A percentile compares a stretch with the other conserved stretches of the same genome.
Evolutionary conservation across 2,797 vertebrate species (phyloP).

Genomic region (Heterohyrax brucei): DNA sequence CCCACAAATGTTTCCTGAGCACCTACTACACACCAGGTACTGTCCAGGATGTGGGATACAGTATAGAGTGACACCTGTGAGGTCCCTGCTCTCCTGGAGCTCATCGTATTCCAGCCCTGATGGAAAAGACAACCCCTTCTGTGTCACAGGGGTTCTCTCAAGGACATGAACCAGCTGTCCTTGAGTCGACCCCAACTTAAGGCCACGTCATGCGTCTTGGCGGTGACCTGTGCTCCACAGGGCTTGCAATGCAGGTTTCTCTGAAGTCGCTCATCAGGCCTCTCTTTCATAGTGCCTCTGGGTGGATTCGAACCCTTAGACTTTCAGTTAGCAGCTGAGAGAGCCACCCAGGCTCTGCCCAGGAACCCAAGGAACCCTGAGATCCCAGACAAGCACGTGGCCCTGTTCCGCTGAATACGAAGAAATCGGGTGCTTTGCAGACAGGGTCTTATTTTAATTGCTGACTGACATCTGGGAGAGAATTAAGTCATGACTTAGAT

Average conservation of each 20-base stretch:
- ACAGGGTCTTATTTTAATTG: slow-evolving; percentile 47
- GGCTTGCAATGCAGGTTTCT: neutral
- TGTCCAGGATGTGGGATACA: neutral
- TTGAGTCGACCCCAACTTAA: neutral
- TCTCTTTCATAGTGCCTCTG: neutral
- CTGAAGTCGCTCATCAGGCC: neutral
- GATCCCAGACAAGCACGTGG: neutral
- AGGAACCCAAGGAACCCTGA: neutral
- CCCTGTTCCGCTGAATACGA: neutral
- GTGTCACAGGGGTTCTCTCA: neutral
- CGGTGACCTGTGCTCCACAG: neutral
- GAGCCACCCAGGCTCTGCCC: rapidly evolving
- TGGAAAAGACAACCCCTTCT: neutral
- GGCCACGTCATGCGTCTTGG: neutral
- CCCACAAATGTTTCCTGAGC: neutral
- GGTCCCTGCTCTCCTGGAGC: neutral
- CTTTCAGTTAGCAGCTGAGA: neutral
- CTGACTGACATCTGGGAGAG: slow-evolving; percentile 21
- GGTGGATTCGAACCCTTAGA: neutral
- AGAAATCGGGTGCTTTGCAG: neutral
- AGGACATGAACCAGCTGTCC: neutral
- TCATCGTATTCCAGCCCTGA: neutral
- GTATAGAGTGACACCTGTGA: neutral
- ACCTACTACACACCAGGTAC: neutral
- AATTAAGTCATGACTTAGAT: neutral